phyloP scores from a whole-genome alignment of 2,113 vertebrate genomes.

The Neodon shergylaensis region DNA sequence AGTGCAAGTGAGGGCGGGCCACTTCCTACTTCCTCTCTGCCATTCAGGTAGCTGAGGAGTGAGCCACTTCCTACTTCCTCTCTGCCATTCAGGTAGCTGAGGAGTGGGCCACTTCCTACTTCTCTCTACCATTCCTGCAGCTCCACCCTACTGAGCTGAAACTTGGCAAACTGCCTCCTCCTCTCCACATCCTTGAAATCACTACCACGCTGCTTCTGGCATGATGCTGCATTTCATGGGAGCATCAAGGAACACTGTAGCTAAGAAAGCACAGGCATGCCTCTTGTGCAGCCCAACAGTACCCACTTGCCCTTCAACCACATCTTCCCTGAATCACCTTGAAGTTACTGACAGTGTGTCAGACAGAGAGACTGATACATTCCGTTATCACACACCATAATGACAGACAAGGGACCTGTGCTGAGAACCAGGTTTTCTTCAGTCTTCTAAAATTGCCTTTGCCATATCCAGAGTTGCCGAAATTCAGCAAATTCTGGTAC shows the following conservation, averaged over 20 bases:
- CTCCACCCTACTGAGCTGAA: neutral
- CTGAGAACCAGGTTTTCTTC: neutral
- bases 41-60: neutral
- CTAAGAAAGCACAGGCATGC: neutral
- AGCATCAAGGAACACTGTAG: neutral
- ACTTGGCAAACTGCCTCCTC: neutral
- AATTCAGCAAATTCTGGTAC: neutral
- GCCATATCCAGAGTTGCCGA: neutral
- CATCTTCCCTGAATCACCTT: neutral
- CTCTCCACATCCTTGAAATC: neutral
- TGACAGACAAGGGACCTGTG: neutral
- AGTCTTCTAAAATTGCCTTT: constrained; percentile 21
- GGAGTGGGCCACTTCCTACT: neutral
- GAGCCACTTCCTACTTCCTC: too few species aligned
- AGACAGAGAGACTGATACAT: neutral
- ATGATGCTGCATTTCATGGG: neutral
- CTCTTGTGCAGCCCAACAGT: neutral
- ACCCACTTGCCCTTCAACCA: neutral
- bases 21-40: neutral
- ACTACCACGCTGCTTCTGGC: fast-evolving
- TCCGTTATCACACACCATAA: neutral
- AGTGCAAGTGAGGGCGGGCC: neutral
- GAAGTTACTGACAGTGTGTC: neutral
- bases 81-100: too few species aligned
- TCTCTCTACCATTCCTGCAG: neutral